phyloP scores from a whole-genome alignment of 2,888 invertebrate species.

The Heteromurus nitidus region DNA sequence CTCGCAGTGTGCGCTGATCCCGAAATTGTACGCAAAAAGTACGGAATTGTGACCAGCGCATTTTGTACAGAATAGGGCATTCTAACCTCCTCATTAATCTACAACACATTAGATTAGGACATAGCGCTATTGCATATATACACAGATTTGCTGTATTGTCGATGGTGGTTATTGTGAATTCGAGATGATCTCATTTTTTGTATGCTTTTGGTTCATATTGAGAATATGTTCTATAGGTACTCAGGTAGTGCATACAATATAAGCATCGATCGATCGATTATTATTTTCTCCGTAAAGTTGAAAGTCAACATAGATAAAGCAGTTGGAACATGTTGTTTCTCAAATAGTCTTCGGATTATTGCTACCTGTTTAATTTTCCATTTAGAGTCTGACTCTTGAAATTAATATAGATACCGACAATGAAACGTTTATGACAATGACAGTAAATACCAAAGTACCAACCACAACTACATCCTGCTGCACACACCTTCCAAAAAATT shows the following conservation, averaged over 20 bases:
- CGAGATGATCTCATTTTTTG: background rate
- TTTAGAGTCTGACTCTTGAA: constrained; percentile 57
- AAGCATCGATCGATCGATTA: too few species aligned
- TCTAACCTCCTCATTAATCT: too few species aligned
- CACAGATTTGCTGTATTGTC: too few species aligned
- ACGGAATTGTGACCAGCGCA: constrained; percentile 6
- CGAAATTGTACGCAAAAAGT: too few species aligned
- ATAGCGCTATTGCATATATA: too few species aligned
- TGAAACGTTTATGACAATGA: constrained; percentile 24
- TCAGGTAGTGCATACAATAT: background rate
- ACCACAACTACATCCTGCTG: constrained; percentile 33
- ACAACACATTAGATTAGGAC: too few species aligned
- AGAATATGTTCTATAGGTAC: background rate
- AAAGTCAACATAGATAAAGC: constrained; percentile 43
- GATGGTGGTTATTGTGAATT: too few species aligned
- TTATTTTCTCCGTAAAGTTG: background rate
- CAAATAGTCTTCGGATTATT: constrained; percentile 30
- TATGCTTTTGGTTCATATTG: background rate
- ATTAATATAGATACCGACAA: constrained; percentile 32
- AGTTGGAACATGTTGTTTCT: background rate
- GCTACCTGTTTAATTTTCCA: constrained; percentile 58
- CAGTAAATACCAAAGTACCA: constrained; percentile 42
- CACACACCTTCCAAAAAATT: background rate
- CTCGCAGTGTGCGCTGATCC: too few species aligned
- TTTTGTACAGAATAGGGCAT: too few species aligned